A percentile compares a stretch with the other conserved stretches of the same genome.
Evolutionary conservation across 2,113 vertebrate species (phyloP).

Genomic region (Solea solea): DNA sequence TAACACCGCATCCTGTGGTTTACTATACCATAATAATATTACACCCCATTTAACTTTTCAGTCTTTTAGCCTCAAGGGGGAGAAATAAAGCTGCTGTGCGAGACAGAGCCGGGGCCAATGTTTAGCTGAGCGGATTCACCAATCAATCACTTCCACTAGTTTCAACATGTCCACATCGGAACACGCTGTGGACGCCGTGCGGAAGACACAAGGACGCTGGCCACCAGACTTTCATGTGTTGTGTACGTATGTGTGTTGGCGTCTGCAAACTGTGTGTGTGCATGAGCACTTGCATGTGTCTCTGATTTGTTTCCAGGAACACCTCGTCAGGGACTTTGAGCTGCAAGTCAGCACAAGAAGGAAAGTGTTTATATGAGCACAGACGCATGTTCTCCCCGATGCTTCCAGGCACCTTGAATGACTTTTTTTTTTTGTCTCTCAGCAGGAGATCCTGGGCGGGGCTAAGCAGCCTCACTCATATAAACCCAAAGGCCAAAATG

Average conservation of each 20-base stretch:
- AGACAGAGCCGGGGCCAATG: slow-evolving; percentile 70
- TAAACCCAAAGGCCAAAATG: slow-evolving; percentile 76
- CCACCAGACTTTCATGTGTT: slow-evolving; percentile 44
- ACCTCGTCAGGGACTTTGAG: slow-evolving; percentile 73
- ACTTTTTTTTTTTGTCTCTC: slow-evolving; percentile 62
- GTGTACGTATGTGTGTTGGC: slow-evolving; percentile 16
- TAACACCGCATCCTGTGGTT: slow-evolving; percentile 70
- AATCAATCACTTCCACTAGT: slow-evolving; percentile 73
- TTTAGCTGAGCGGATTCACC: slow-evolving; percentile 67
- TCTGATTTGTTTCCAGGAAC: slow-evolving; percentile 78
- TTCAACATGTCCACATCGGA: slow-evolving; percentile 75
- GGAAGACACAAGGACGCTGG: slow-evolving; percentile 39
- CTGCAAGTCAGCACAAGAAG: slow-evolving; percentile 85
- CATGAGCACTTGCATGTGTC: slow-evolving; percentile 31
- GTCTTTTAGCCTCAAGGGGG: slow-evolving; percentile 61
- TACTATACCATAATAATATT: slow-evolving; percentile 79
- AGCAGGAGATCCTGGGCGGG: slow-evolving; percentile 81
- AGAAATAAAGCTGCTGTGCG: slow-evolving; percentile 54
- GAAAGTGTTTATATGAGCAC: slow-evolving; percentile 74
- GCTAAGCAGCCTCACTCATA: slow-evolving; percentile 65
- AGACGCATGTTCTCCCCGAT: slow-evolving; percentile 67
- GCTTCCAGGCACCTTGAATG: slow-evolving; percentile 77
- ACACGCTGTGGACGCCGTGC: slow-evolving; percentile 56
- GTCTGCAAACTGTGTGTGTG: slow-evolving; percentile 23
- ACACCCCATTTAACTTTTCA: slow-evolving; percentile 76